These are phyloP conservation scores for Megalops atlanticus DNA, from an alignment of 2,113 vertebrate species.

Conservation along the genomic window DNA sequence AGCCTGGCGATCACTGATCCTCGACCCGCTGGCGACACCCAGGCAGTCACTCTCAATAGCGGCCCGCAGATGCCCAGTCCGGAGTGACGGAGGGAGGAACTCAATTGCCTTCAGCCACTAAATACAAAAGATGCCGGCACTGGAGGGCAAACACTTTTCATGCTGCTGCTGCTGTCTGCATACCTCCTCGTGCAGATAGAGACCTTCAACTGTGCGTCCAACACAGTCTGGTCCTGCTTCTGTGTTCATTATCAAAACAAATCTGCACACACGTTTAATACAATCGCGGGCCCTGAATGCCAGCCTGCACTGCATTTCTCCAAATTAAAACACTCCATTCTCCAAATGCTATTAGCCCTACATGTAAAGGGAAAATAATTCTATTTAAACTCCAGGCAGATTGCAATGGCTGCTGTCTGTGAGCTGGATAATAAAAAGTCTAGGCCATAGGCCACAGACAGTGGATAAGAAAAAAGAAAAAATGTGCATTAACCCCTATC, in stretches of 20 bases:
- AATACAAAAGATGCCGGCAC: neutral
- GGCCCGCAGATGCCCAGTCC: conserved; percentile 14
- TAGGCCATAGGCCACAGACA: neutral
- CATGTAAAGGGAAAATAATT: conserved; percentile 4
- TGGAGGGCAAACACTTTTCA: neutral
- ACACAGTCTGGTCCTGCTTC: neutral
- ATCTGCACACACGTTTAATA: neutral
- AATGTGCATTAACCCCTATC: neutral
- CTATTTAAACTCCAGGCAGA: neutral
- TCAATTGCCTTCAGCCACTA: neutral
- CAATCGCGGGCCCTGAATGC: neutral
- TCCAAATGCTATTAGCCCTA: neutral
- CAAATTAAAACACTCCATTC: conserved; percentile 7
- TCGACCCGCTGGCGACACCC: conserved; percentile 42
- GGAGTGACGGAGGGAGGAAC: neutral
- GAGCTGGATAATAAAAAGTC: neutral
- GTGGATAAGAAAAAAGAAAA: neutral
- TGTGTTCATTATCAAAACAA: conserved; percentile 1
- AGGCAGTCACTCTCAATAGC: conserved; percentile 48
- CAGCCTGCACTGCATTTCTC: neutral
- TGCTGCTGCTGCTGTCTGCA: neutral
- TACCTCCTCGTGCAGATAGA: neutral
- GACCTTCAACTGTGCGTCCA: neutral
- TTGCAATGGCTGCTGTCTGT: neutral
- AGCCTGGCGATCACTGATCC: conserved; percentile 46